A percentile compares a stretch with the other conserved stretches of the same genome.
Conservation (phyloP, 2,113 vertebrate genomes). For the Ochotona princeps region DNA sequence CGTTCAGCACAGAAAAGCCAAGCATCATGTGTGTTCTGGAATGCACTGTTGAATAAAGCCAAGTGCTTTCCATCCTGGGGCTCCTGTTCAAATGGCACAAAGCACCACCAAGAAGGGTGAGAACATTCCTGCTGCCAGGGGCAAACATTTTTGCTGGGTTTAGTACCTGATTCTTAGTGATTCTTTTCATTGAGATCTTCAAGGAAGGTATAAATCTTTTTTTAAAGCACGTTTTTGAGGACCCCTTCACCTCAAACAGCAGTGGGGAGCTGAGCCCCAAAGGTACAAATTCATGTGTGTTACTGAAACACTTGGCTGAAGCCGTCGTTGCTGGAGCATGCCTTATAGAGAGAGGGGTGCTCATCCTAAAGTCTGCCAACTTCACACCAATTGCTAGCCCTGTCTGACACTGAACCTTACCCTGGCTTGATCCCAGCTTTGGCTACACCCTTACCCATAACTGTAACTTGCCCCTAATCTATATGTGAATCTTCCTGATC, state of each 20-base stretch:
- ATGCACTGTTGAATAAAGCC: background rate
- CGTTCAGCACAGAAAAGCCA: background rate
- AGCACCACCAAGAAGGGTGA: background rate
- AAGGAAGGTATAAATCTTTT: slow-evolving; percentile 22
- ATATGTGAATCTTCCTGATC: background rate
- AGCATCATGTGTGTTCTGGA: background rate
- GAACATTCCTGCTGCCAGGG: background rate
- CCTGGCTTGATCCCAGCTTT: background rate
- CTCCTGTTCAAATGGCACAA: slow-evolving; percentile 2
- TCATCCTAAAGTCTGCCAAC: background rate
- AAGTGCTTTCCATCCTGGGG: background rate
- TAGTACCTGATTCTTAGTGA: background rate
- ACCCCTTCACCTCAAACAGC: background rate
- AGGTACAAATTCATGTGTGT: background rate
- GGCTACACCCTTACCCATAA: background rate
- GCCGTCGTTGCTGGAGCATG: background rate
- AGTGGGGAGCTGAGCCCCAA: background rate
- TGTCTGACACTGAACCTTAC: background rate
- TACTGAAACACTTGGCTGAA: background rate
- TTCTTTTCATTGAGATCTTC: background rate
- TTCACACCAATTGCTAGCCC: background rate
- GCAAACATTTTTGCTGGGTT: background rate
- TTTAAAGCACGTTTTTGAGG: background rate
- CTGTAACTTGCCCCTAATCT: background rate
- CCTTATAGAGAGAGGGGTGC: background rate